A percentile compares a stretch with the other conserved stretches of the same genome.
phyloP scores from a whole-genome alignment of 2,888 invertebrate species.

The Criorhina ranunculi region DNA sequence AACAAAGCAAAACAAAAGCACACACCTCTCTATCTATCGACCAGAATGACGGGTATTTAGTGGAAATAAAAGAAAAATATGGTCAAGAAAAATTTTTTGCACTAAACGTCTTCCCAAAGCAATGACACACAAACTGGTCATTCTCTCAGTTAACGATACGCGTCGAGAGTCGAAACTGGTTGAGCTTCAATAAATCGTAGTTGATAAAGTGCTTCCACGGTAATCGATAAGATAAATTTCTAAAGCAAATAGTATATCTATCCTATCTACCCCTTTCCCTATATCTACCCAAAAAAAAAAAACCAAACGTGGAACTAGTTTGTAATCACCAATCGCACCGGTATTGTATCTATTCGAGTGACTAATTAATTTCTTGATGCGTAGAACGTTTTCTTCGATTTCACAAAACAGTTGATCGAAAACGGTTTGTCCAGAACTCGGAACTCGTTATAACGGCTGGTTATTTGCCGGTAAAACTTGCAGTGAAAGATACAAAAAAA shows the following conservation, averaged over 20 bases:
- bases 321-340: slow-evolving; percentile 12
- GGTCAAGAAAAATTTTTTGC: slow-evolving; percentile 50
- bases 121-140: slow-evolving; percentile 66
- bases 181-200: slow-evolving; percentile 41
- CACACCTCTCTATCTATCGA: slow-evolving; percentile 41
- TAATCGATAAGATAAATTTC: slow-evolving; percentile 56
- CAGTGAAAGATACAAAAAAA: slow-evolving; percentile 13
- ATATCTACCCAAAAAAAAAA: background rate
- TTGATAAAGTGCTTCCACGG: slow-evolving; percentile 35
- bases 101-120: slow-evolving; percentile 58
- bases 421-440: slow-evolving; percentile 30
- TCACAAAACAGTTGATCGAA: slow-evolving; percentile 53
- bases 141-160: slow-evolving; percentile 38
- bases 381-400: slow-evolving; percentile 40
- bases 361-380: slow-evolving; percentile 61
- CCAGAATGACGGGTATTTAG: slow-evolving; percentile 70
- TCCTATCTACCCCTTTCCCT: no score
- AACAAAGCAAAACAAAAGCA: background rate
- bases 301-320: background rate
- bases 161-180: slow-evolving; percentile 15
- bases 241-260: slow-evolving; percentile 10
- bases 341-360: slow-evolving; percentile 22
- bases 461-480: slow-evolving; percentile 56
- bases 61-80: slow-evolving; percentile 50
- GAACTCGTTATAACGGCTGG: slow-evolving; percentile 60